Percentiles rank a stretch among this genome's conserved stretches.
phyloP scores from a whole-genome alignment of 2,113 vertebrate species.

The Furnarius figulus region DNA sequence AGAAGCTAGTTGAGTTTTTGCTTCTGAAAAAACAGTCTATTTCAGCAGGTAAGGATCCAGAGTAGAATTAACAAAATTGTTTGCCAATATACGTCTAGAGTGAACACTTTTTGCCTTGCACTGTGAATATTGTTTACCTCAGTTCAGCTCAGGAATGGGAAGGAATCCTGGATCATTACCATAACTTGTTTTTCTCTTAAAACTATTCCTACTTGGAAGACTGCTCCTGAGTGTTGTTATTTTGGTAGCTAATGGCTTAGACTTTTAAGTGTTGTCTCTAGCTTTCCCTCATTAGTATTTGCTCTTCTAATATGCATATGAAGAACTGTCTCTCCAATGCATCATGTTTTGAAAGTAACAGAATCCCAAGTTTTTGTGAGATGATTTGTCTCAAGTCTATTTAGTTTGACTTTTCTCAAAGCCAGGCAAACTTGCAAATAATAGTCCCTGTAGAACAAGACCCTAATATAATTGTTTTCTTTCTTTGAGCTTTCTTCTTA shows the following conservation, averaged over 20 bases:
- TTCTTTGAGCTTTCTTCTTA: background rate
- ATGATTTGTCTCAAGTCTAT: background rate
- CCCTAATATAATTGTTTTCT: background rate
- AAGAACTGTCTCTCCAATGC: fast-evolving
- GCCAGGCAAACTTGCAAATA: background rate
- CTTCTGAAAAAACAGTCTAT: background rate
- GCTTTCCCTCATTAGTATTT: background rate
- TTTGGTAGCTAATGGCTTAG: background rate
- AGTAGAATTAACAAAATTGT: background rate
- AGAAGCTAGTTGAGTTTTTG: background rate
- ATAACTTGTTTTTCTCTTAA: background rate
- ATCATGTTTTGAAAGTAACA: background rate
- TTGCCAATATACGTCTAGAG: background rate
- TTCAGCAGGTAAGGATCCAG: background rate
- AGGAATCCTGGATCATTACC: background rate
- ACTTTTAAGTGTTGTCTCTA: background rate
- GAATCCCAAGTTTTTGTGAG: background rate
- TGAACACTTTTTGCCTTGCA: background rate
- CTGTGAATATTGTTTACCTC: background rate
- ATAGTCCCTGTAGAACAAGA: background rate
- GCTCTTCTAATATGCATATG: background rate
- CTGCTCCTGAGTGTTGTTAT: background rate
- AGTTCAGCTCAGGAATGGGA: background rate
- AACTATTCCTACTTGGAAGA: background rate
- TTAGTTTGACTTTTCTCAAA: background rate